A percentile compares a stretch with the other conserved stretches of the same genome.
Evolutionary conservation across 2,888 invertebrate genomes (phyloP).

Genomic region (Saturnia japonica): DNA sequence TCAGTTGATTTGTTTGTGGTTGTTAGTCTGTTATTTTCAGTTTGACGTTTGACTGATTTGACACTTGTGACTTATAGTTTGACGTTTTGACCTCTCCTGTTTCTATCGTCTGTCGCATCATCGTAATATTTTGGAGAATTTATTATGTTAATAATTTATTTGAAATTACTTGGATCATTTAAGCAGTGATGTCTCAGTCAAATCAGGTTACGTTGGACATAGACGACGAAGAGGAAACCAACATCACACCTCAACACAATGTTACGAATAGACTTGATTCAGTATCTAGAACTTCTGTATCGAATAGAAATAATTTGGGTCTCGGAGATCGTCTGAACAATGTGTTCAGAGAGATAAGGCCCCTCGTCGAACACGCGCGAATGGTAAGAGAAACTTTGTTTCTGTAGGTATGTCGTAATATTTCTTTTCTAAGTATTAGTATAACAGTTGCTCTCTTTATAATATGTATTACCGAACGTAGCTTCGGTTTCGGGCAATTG

Average conservation of each 20-base stretch:
- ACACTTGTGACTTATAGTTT: too few species aligned
- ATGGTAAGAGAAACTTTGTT: conserved; percentile 57
- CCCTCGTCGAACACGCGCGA: conserved; percentile 84
- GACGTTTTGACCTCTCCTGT: conserved; percentile 36
- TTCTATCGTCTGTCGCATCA: conserved; percentile 16
- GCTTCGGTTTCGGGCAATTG: too few species aligned
- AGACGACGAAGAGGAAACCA: conserved; percentile 60
- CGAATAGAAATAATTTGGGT: conserved; percentile 64
- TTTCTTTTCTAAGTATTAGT: background rate
- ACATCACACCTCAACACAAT: conserved; percentile 55
- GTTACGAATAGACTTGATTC: conserved; percentile 62
- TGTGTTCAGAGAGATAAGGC: conserved; percentile 84
- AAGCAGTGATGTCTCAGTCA: conserved; percentile 59
- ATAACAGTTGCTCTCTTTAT: background rate
- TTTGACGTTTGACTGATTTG: too few species aligned
- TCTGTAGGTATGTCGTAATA: conserved; percentile 3
- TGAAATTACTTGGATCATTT: conserved; percentile 25
- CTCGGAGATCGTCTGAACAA: conserved; percentile 71
- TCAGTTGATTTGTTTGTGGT: too few species aligned
- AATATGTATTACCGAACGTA: background rate
- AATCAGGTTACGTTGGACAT: conserved; percentile 73
- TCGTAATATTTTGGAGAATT: conserved; percentile 43
- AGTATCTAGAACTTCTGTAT: conserved; percentile 52
- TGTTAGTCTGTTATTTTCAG: too few species aligned
- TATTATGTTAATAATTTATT: conserved; percentile 34